Conservation (phyloP, 1,140 invertebrate genomes). For the Drosophila virilis region DNA sequence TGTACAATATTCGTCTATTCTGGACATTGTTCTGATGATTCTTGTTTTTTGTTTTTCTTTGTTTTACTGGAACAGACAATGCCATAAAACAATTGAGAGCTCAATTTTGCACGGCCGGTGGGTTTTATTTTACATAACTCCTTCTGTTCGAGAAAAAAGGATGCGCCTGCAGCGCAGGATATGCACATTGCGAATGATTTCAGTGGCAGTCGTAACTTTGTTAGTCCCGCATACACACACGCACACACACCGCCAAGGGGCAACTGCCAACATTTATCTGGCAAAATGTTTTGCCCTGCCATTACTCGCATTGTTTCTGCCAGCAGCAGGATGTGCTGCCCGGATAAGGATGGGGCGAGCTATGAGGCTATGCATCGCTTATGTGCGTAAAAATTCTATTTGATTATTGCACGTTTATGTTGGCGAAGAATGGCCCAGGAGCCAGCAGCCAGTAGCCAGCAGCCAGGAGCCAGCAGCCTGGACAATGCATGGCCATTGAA, state of each 20-base stretch:
- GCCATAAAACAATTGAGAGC: conserved; percentile 74
- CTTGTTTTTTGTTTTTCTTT: not conserved
- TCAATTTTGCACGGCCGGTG: conserved; percentile 60
- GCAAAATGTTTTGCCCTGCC: conserved; percentile 68
- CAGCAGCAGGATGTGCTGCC: conserved; percentile 29
- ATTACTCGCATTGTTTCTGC: conserved; percentile 59
- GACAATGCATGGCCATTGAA: conserved; percentile 10
- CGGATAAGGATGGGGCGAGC: not conserved
- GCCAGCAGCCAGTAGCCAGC: not conserved
- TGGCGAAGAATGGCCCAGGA: conserved; percentile 3
- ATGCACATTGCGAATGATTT: conserved; percentile 57
- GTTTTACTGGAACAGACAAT: conserved; percentile 41
- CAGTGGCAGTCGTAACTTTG: conserved; percentile 64
- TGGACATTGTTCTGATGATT: too few relatives aligned
- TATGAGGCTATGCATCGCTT: conserved; percentile 14
- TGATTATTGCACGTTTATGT: conserved; percentile 68
- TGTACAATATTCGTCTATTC: not conserved
- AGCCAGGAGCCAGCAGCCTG: conserved; percentile 1
- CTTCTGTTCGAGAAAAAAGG: conserved; percentile 29
- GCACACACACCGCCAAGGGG: conserved; percentile 18
- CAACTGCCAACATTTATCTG: conserved; percentile 61
- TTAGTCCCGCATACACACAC: conserved; percentile 28
- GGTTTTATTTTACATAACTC: conserved; percentile 61
- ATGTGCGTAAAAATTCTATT: conserved; percentile 80
- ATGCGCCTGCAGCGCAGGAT: conserved; percentile 50